Evolutionary conservation across 2,113 vertebrate species (phyloP), one percentile per base, ranked within the genome.

Genomic region (Plecturocebus donacophilus): DNA sequence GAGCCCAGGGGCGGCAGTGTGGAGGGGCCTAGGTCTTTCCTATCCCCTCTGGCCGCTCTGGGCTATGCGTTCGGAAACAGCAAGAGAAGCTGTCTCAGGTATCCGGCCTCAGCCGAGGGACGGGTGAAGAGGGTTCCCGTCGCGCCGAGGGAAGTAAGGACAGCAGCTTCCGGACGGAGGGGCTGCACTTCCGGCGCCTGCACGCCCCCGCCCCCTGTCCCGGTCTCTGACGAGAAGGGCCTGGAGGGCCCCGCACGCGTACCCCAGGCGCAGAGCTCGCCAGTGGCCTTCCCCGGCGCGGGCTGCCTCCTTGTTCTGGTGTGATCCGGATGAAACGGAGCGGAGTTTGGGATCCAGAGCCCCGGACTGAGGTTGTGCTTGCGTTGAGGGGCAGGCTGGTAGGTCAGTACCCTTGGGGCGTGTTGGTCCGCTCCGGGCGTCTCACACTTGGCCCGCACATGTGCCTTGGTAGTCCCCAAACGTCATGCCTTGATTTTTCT

Each of bases 71-170:
- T 0, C 0, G n/a, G 23, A 49, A 54, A n/a, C 47, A 6, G 40
- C 6, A 0, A 11, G n/a, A 23, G 25, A 32, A 17, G 1, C 47
- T 25, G 21, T 8, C 56, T 54, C 6, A 4, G 7, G 70, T 4
- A 7, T 5, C 6, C 0, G 17, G 5, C 16, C 81, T 19, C 45
- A 0, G 52, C 47, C 0, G 3, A 9, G 12, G 38, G 10, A 40
- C 12, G 0, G 16, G 17, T 0, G 1, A 6, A 4, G 0, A 16
- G 0, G 7, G 3, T 1, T n/a, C 0, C 6, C 2, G 5, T 52
- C 10, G 5, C 4, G 27, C 54, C 7, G 21, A 0, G 38, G 42
- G 17, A 30, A 73, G 32, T 2, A 8, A 35, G 21, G 49, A 58
- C 45, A 54, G 20, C 19, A 0, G 49, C 56, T 91, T 91, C 87